These are phyloP conservation scores for Spodoptera exigua DNA, from an alignment of 2,888 invertebrate species.

Conservation along the genomic window DNA sequence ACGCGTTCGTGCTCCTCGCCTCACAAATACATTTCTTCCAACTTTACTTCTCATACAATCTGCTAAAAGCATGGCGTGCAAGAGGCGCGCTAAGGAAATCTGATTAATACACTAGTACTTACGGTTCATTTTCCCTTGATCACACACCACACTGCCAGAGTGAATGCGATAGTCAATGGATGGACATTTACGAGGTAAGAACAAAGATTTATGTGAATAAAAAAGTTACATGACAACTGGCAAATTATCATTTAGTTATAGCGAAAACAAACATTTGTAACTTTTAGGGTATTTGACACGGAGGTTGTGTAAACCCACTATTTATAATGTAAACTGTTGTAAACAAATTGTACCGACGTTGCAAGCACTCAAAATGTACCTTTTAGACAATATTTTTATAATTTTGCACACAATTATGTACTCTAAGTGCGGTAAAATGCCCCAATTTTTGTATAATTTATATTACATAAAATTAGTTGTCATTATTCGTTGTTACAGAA, in stretches of 20 bases:
- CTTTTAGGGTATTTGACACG: background rate
- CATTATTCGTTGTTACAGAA: background rate
- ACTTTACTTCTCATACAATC: constrained; percentile 94
- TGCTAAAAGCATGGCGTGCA: constrained; percentile 95
- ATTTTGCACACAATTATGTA: background rate
- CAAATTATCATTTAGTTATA: constrained; percentile 6
- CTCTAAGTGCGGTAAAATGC: constrained; percentile 1
- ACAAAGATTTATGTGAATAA: constrained; percentile 12
- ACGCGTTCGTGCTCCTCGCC: constrained; percentile 95
- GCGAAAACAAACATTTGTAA: constrained; percentile 5
- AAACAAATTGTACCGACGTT: too few relatives aligned
- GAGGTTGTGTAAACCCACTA: too few relatives aligned
- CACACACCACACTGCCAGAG: constrained; percentile 53
- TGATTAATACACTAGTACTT: constrained; percentile 84
- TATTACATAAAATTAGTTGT: background rate
- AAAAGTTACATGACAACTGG: constrained; percentile 24
- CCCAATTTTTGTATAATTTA: too few relatives aligned
- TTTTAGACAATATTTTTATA: background rate
- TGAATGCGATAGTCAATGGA: constrained; percentile 49
- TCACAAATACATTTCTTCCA: constrained; percentile 97
- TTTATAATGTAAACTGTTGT: too few relatives aligned
- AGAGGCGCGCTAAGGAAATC: constrained; percentile 92
- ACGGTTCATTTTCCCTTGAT: constrained; percentile 45
- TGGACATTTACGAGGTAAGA: constrained; percentile 37
- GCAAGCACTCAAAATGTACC: too few relatives aligned